Base-by-base conservation (phyloP, 2,888 invertebrate genomes). In the Leucophenga montana region DNA sequence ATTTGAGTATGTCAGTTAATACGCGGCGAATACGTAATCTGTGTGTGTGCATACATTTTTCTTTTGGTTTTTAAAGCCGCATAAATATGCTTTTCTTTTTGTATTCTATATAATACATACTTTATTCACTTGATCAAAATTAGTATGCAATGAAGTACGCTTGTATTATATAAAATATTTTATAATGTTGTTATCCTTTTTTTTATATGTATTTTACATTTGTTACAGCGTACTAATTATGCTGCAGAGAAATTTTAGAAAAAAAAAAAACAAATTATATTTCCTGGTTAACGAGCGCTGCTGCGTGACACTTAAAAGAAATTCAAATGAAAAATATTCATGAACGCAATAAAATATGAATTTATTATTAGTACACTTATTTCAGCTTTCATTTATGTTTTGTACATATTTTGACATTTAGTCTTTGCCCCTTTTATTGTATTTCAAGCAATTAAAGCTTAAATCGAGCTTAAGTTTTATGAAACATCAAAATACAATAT, bases 401-500 rank as follows among this genome's bases (percentile, higher is more conserved):
- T n/a, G n/a, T 16, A 5, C 16, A 16, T 14, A 50, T 50, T n/a
- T 59, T 59, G 59, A 59, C 59, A 59, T 59, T 33, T 59, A 59
- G n/a, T n/a, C 59, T 59, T 59, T 59, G 59, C 6, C 8, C 33
- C 16, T 14, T 39, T 27, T 59, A 27, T 3, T 27, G 4, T 27
- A 27, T 27, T 27, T 27, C 4, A 27, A 27, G 27, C 27, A 27
- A 27, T 27, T 27, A 27, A 27, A 27, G 27, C 27, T 27, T 27
- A 27, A 3, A 27, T 27, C 2, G 4, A 27, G 27, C 3, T 4
- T 3, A 27, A 27, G n/a, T n/a, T n/a, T n/a, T n/a, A n/a, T n/a
- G n/a, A n/a, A n/a, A n/a, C n/a, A n/a, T n/a, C n/a, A n/a, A n/a
- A n/a, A n/a, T n/a, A n/a, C n/a, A n/a, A n/a, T n/a, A n/a, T n/a